Evolutionary conservation across 2,113 vertebrate species (phyloP).

Genomic region (Gila orcuttii): DNA sequence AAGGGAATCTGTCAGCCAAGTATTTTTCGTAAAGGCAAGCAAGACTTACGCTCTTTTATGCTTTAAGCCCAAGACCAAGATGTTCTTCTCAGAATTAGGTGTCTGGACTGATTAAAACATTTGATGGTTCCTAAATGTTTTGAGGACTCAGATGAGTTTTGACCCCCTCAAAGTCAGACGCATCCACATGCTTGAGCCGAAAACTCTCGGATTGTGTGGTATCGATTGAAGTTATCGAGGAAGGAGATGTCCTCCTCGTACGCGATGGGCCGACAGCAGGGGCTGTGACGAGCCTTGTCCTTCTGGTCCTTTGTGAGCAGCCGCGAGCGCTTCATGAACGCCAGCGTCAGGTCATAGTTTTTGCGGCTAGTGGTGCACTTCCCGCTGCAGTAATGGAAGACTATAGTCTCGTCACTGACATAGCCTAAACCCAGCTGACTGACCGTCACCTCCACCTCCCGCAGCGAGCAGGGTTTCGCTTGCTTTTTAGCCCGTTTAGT

Average conservation of each 20-base stretch:
- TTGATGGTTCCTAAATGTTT: not conserved
- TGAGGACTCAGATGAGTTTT: not conserved
- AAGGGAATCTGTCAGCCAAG: not conserved
- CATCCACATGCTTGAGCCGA: conserved; percentile 85
- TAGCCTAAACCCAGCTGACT: conserved; percentile 82
- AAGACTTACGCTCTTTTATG: not conserved
- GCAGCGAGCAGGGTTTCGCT: conserved; percentile 67
- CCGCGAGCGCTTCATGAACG: conserved; percentile 73
- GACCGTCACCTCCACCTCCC: conserved; percentile 77
- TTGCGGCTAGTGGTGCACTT: conserved; percentile 75
- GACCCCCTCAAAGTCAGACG: conserved; percentile 65
- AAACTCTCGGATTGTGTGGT: conserved; percentile 82
- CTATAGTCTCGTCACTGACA: conserved; percentile 81
- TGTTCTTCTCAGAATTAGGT: not conserved
- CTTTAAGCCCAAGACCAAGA: not conserved
- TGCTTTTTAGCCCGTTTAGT: conserved; percentile 77
- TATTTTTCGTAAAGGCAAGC: not conserved
- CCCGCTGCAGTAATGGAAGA: conserved; percentile 88
- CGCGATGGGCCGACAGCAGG: conserved; percentile 83
- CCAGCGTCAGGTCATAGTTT: conserved; percentile 84
- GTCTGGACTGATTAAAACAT: not conserved
- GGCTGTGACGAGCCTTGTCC: conserved; percentile 74
- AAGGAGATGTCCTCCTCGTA: conserved; percentile 86
- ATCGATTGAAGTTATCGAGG: conserved; percentile 79
- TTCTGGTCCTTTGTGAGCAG: conserved; percentile 69